Percentiles rank a stretch among this genome's conserved stretches.
Conservation (phyloP, 2,888 invertebrate species). For the Drosophila lutescens region DNA sequence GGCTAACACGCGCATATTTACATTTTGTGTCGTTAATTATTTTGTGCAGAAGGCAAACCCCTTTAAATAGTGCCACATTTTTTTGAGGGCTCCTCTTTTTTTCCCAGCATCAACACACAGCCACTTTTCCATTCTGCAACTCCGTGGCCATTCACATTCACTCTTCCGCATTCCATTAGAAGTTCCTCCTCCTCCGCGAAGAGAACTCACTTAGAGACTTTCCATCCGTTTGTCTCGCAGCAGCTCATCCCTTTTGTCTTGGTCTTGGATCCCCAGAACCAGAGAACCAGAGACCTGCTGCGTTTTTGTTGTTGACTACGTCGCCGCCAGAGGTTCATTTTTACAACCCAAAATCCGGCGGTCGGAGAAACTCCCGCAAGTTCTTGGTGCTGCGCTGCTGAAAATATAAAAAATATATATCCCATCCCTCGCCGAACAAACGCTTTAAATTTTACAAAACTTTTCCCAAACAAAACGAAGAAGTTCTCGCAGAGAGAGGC, state of each 20-base stretch:
- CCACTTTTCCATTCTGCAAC: neutral
- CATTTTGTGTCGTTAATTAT: neutral
- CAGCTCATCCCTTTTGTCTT: conserved; percentile 22
- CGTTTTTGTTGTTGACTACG: conserved; percentile 22
- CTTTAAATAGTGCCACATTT: conserved; percentile 2
- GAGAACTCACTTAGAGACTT: conserved; percentile 5
- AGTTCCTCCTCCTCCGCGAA: neutral
- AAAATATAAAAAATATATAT: conserved; percentile 3
- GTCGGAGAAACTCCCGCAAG: conserved; percentile 2
- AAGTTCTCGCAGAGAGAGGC: conserved; percentile 15
- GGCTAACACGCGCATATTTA: neutral
- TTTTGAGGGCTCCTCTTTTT: conserved; percentile 1
- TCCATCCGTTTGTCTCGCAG: conserved; percentile 5
- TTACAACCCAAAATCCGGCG: neutral
- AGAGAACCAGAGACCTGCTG: conserved; percentile 9
- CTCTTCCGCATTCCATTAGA: conserved; percentile 12
- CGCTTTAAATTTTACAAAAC: conserved; percentile 51
- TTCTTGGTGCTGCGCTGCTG: conserved; percentile 14
- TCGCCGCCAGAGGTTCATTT: conserved; percentile 17
- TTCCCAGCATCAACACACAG: neutral
- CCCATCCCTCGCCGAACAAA: conserved; percentile 33
- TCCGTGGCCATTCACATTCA: conserved; percentile 3
- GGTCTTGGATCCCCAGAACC: conserved; percentile 11
- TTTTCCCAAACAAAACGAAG: conserved; percentile 27
- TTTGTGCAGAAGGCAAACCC: neutral